Evolutionary conservation across 2,113 vertebrate species (phyloP), one percentile per base, ranked within the genome.

Genomic region (Theristicus caerulescens): DNA sequence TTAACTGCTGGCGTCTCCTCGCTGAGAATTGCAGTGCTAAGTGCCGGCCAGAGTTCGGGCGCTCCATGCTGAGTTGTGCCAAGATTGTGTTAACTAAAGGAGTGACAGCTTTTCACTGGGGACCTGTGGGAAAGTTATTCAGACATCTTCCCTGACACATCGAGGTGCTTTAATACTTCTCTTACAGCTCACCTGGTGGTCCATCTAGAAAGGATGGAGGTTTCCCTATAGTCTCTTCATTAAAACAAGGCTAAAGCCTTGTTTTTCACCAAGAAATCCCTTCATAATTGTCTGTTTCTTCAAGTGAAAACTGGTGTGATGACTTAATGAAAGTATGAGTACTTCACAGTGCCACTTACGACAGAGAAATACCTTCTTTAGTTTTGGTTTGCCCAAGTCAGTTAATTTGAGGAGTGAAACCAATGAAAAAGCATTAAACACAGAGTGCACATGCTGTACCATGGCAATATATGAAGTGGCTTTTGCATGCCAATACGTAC

Each of bases 381-480:
- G 25, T 21, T 81, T 80, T 54, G 42, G 11, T 82, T 77, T 79
- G 34, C 34, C 24, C 0, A 0, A 65, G 20, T 54, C 38, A 32
- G 34, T 51, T 46, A 61, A 11, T 66, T 46, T 40, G 77, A 54
- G 46, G 10, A 12, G 16, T 18, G 4, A 90, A 85, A 34, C 34
- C 22, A 82, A 52, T 34, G 1, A 6, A 24, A 4, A 71, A 62
- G 20, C 26, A n/a, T 83, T 70, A 65, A 32, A 38, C 8, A 40
- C 5, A 11, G 16, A 1, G 1, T 22, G 4, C 14, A 27, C 0
- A 0, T 64, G 27, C 55, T 0, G 0, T 47, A 22, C n/a, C n/a
- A 7, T 8, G 24, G 40, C n/a, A 62, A 3, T 44, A 24, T 13
- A 31, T 3, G 51, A 25, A 49, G 19, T 78, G 27, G 0, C 6